phyloP scores from a whole-genome alignment of 2,888 invertebrate species.

The Diogma glabrata region DNA sequence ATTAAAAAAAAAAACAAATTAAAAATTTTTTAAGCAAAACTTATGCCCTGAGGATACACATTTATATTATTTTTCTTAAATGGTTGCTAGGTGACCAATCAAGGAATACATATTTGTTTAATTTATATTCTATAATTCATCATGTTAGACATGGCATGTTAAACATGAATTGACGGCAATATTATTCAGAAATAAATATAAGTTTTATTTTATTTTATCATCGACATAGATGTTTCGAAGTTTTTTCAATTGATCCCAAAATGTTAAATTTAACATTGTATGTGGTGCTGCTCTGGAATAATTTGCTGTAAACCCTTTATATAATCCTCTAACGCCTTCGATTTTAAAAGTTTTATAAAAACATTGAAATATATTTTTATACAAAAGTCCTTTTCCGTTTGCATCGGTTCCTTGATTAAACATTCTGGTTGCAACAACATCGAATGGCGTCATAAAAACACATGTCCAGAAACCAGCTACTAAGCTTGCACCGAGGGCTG shows the following conservation, averaged over 20 bases:
- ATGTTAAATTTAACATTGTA: conserved; percentile 61
- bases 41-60: too few relatives aligned
- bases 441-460: conserved; percentile 72
- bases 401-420: conserved; percentile 72
- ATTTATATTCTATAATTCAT: too few relatives aligned
- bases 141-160: too few relatives aligned
- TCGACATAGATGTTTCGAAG: too few relatives aligned
- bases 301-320: conserved; percentile 66
- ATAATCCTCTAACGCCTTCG: conserved; percentile 68
- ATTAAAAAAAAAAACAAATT: too few relatives aligned
- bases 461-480: conserved; percentile 66
- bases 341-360: conserved; percentile 58
- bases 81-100: too few relatives aligned
- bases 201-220: too few relatives aligned
- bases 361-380: conserved; percentile 64
- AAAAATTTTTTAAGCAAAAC: too few relatives aligned
- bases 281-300: conserved; percentile 70
- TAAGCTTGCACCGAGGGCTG: conserved; percentile 56
- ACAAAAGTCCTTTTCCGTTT: conserved; percentile 48
- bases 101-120: too few relatives aligned
- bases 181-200: too few relatives aligned
- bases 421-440: conserved; percentile 73
- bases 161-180: too few relatives aligned
- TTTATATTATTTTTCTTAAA: too few relatives aligned
- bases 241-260: conserved; percentile 52